These are phyloP conservation scores for Diploscapter pachys DNA, from an alignment of 1,140 invertebrate species.

Conservation along the genomic window DNA sequence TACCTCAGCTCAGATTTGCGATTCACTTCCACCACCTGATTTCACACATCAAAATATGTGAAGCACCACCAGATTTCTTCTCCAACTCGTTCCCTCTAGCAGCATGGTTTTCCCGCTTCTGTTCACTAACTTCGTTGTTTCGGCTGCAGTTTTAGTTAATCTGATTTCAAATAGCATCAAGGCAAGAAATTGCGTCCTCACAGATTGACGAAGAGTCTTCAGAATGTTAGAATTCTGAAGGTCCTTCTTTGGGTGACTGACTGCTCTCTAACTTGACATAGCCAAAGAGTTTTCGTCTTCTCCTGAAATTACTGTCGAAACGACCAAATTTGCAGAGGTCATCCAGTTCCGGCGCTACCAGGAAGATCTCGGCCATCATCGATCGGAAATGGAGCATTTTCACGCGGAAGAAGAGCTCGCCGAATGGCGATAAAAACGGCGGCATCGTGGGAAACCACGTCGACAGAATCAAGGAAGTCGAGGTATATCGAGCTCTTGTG, in stretches of 20 bases:
- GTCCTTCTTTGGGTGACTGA: too few relatives aligned
- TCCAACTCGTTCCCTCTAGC: background rate
- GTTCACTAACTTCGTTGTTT: background rate
- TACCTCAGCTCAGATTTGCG: background rate
- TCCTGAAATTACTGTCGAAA: background rate
- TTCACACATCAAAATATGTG: background rate
- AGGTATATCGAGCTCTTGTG: background rate
- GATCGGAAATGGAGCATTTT: constrained; percentile 58
- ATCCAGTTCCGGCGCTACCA: constrained; percentile 55
- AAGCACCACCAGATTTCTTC: background rate
- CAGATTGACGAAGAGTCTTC: too few relatives aligned
- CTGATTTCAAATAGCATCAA: too few relatives aligned
- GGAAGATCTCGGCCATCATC: constrained; percentile 59
- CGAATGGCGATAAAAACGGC: constrained; percentile 46
- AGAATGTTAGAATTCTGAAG: too few relatives aligned
- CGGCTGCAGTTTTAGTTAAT: too few relatives aligned
- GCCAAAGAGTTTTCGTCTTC: background rate
- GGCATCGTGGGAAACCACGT: constrained; percentile 8
- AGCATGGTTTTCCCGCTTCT: constrained; percentile 15
- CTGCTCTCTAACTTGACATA: background rate
- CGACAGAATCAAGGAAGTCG: constrained; percentile 12
- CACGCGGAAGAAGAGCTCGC: constrained; percentile 57
- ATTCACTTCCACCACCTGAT: background rate
- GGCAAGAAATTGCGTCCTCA: too few relatives aligned
- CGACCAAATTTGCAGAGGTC: constrained; percentile 48